Evolutionary conservation across 2,888 invertebrate genomes (phyloP).

Genomic region (Bimastos eiseni): DNA sequence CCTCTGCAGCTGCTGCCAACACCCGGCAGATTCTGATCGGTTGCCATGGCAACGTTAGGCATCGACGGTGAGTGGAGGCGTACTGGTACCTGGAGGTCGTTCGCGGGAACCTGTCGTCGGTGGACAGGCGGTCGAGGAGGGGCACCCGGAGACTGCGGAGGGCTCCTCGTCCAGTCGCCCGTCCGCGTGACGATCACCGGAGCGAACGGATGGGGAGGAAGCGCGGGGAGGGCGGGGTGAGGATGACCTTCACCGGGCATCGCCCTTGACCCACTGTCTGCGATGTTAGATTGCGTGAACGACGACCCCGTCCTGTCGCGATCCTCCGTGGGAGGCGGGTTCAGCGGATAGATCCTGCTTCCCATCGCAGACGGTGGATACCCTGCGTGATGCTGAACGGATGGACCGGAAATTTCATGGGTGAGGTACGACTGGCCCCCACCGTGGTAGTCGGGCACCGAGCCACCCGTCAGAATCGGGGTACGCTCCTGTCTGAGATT

Average conservation of each 20-base stretch:
- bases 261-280: background rate
- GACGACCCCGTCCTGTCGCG: background rate
- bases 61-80: constrained; percentile 19
- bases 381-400: background rate
- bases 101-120: background rate
- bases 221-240: background rate
- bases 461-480: background rate
- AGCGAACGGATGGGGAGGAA: background rate
- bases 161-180: background rate
- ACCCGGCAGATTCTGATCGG: constrained; percentile 4
- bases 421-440: background rate
- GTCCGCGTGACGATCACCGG: background rate
- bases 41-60: constrained; percentile 22
- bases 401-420: background rate
- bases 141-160: background rate
- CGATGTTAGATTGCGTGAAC: background rate
- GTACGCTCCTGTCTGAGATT: constrained; percentile 14
- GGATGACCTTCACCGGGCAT: background rate
- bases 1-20: background rate
- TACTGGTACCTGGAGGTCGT: background rate
- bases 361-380: background rate
- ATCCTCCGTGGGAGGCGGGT: background rate
- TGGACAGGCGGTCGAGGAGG: background rate
- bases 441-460: background rate
- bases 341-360: background rate